Percentiles rank a stretch among this genome's conserved stretches.
Conservation (phyloP, 1,140 invertebrate genomes). For the Pachypeltis micranthus region DNA sequence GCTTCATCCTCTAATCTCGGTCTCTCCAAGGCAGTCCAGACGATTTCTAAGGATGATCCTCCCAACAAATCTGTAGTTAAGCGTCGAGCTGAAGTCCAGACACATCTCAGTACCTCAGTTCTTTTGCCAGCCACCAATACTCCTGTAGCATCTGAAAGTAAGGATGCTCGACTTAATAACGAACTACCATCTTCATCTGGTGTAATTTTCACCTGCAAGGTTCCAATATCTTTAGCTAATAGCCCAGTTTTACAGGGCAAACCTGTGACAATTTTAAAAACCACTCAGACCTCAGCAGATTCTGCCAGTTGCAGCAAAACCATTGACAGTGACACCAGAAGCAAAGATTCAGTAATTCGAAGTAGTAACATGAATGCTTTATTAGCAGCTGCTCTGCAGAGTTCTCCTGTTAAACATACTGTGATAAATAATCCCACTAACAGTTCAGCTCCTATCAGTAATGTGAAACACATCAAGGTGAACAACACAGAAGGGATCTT, state of each 20-base stretch:
- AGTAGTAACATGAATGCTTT: constrained; percentile 37
- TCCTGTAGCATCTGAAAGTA: not conserved
- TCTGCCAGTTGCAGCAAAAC: not conserved
- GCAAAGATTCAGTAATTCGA: constrained; percentile 35
- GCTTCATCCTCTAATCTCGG: too few species aligned
- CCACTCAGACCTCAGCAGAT: constrained; percentile 12
- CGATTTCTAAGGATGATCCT: constrained; percentile 14
- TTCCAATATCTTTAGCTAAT: constrained; percentile 16
- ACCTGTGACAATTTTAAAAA: constrained; percentile 25
- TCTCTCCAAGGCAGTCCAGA: constrained; percentile 20
- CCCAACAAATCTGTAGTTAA: not conserved
- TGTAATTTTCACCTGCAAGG: constrained; percentile 25
- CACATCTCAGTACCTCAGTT: not conserved
- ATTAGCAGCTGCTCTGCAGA: constrained; percentile 34
- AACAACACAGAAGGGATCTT: constrained; percentile 2
- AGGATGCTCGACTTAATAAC: not conserved
- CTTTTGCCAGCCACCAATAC: not conserved
- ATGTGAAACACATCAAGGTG: constrained; percentile 13
- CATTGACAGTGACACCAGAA: constrained; percentile 22
- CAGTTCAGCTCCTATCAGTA: not conserved
- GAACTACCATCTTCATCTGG: constrained; percentile 17
- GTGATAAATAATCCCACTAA: constrained; percentile 5
- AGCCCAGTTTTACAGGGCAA: constrained; percentile 22
- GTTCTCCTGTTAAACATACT: constrained; percentile 10
- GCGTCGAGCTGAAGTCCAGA: not conserved